Evolutionary conservation across 2,797 vertebrate genomes (phyloP).

Genomic region (Carcharodon carcharias): DNA sequence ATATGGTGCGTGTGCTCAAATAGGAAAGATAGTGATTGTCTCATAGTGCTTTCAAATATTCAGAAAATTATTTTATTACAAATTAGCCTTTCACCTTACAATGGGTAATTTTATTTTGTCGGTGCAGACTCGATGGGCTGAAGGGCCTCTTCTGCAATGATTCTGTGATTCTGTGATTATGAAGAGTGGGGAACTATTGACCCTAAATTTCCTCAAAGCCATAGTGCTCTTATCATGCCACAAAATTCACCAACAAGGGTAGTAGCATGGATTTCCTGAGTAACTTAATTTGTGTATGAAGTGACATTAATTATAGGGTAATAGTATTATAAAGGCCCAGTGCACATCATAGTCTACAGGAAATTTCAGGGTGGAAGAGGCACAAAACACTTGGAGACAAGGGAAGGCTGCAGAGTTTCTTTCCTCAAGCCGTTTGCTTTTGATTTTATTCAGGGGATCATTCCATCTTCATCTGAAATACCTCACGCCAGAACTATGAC

Average conservation of each 20-base stretch:
- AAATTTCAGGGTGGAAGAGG: neutral
- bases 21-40: neutral
- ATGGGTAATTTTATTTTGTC: neutral
- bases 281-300: neutral
- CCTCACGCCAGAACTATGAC: neutral
- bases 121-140: too few relatives aligned
- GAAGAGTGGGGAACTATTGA: neutral
- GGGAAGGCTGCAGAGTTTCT: neutral
- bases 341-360: neutral
- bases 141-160: too few relatives aligned
- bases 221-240: too few relatives aligned
- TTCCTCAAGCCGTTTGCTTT: neutral
- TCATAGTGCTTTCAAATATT: neutral
- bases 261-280: neutral
- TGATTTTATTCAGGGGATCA: neutral
- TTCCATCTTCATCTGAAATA: neutral
- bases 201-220: neutral
- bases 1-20: neutral
- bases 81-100: neutral
- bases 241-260: neutral
- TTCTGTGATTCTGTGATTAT: too few relatives aligned
- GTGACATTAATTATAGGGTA: neutral
- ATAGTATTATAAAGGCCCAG: too few relatives aligned
- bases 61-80: too few relatives aligned
- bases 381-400: too few relatives aligned